Conservation (phyloP, 2,797 vertebrate genomes). For the Rhabdomys pumilio region DNA sequence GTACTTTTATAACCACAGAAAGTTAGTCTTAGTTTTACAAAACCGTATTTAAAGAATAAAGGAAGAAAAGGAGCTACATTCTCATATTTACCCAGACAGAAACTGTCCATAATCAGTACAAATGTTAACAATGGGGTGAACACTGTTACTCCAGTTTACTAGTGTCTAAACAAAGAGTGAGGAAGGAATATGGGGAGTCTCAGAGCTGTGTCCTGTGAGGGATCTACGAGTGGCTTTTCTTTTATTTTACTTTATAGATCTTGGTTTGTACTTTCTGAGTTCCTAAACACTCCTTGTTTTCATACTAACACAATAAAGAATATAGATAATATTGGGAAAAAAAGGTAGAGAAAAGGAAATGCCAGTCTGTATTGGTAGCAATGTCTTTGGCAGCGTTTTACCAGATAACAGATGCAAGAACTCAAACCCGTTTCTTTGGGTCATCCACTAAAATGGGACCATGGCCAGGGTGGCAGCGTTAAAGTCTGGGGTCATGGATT, state of each 20-base stretch:
- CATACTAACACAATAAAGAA: background rate
- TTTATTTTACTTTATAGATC: background rate
- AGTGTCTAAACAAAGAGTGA: background rate
- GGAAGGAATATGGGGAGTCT: background rate
- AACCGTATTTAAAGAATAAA: background rate
- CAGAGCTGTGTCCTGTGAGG: background rate
- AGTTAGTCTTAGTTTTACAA: background rate
- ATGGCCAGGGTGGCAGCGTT: background rate
- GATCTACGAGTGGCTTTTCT: background rate
- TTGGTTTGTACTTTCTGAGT: slow-evolving; percentile 16
- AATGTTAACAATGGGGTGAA: background rate
- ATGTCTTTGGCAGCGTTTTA: background rate
- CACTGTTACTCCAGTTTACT: background rate
- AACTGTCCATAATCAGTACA: background rate
- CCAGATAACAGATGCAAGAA: too few species aligned
- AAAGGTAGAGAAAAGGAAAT: background rate
- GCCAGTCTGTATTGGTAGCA: background rate
- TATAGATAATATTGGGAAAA: background rate
- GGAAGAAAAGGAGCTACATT: background rate
- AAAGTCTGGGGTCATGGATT: background rate
- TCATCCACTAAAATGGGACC: background rate
- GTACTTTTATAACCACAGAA: slow-evolving; percentile 27
- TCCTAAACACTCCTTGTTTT: background rate
- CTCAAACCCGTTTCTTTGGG: background rate
- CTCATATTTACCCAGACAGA: background rate